Base-by-base conservation (phyloP, 2,888 invertebrate genomes). In the Schizaphis graminum region DNA sequence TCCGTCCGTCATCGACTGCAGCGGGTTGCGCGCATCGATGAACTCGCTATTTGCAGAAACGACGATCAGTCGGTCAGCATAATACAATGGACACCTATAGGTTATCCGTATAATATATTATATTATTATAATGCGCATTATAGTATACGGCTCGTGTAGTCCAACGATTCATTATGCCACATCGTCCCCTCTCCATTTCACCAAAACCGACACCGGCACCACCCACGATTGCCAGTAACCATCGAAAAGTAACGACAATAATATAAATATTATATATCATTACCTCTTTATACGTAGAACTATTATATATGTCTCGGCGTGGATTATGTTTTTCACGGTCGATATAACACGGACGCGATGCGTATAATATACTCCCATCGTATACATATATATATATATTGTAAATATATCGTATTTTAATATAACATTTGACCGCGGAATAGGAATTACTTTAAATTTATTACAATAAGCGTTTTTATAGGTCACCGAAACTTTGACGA, bases 261-360 rank as follows among this genome's bases (percentile, higher is more conserved):
- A 53, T 21, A 53, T 44, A 21, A 3, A 53, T 47, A 53, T 5
- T 53, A 21, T 53, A 53, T 26, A 28, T 26, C 5, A 28, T 11
- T 88, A 21, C 8, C 53, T n/a, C 11, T n/a, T 8, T 41, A 57
- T 91, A 26, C 10, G 1, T 57, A 26, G 35, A 3, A 47, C n/a
- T n/a, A n/a, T 47, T 61, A 61, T 57, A 16, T 41, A 77, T 44
- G 88, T 92, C 67, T 88, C 88, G 77, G 88, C 88, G 53, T 35
- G 67, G 11, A 77, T 77, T 77, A 77, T 53, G 88, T 41, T 67
- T 92, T 92, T 92, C 87, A 92, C 88, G 92, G 92, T 92, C 77
- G 88, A 77, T 77, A 49, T 49, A n/a, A 28, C 49, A 77, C 67
- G 21, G 16, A 24, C 24, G 26, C 89, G 77, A 77, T 77, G 77